phyloP scores from a whole-genome alignment of 2,797 vertebrate species.

The Chromobotia macracanthus region DNA sequence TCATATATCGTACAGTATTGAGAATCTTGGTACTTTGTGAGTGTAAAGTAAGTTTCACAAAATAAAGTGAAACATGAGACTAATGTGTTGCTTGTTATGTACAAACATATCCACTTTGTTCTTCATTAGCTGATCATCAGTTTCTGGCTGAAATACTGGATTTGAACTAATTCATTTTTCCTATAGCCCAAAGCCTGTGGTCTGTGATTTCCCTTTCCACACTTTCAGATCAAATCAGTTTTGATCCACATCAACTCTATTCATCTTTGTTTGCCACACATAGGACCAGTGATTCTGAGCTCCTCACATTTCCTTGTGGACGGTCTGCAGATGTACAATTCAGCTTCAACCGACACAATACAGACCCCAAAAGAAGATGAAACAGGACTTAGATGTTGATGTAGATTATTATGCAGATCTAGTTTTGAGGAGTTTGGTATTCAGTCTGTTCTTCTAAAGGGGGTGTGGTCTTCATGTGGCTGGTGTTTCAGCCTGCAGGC shows the following conservation, averaged over 20 bases:
- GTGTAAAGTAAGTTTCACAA: too few species aligned
- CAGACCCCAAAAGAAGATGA: conserved; percentile 5
- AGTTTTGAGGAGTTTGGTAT: conserved; percentile 26
- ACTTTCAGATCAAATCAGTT: not conserved
- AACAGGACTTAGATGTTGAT: conserved; percentile 24
- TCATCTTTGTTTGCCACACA: conserved; percentile 12
- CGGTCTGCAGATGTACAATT: conserved; percentile 6
- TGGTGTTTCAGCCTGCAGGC: conserved; percentile 88
- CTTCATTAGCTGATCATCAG: conserved; percentile 13
- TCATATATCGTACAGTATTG: too few species aligned
- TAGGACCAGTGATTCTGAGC: not conserved
- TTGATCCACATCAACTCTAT: not conserved
- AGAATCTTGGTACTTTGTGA: too few species aligned
- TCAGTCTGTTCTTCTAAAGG: not conserved
- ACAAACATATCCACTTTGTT: conserved; percentile 26
- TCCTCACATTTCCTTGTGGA: not conserved
- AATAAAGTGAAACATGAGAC: too few species aligned
- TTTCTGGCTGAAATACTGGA: not conserved
- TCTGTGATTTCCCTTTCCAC: not conserved
- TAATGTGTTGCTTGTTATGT: conserved; percentile 7
- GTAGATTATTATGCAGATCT: conserved; percentile 28
- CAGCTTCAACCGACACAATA: conserved; percentile 16
- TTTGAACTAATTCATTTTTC: conserved; percentile 13
- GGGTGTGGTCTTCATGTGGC: conserved; percentile 48
- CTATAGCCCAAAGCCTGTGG: not conserved